Base-by-base conservation (phyloP, 1,140 invertebrate species). In the Drosophila watanabei region DNA sequence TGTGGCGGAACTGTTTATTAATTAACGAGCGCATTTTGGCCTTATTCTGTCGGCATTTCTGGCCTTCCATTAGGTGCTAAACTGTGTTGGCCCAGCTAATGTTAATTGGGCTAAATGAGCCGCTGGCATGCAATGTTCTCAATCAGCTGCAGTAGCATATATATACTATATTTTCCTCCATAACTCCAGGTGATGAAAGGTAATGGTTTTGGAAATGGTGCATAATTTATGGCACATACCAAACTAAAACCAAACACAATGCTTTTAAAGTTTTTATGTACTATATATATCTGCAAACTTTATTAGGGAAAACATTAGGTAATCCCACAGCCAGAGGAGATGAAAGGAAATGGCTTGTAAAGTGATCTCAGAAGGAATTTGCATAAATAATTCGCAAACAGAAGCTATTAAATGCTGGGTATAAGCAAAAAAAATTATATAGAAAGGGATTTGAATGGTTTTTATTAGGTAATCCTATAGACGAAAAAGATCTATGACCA, bases 51-150 rank as follows among this genome's bases (percentile, higher is more conserved):
- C 33, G 71, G 45, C 58, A 39, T 61, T 32, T 41, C 5, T 49
- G 58, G 62, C 45, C 49, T 84, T 64, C 60, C 24, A 65, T 88
- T 68, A 75, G 86, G 81, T 90, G 85, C 59, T 90, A 90, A 88
- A 79, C 48, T 71, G 78, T 72, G 54, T 57, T 64, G 77, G 18
- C 60, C 65, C 73, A 70, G 65, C 59, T 54, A 76, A 72, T 78
- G 64, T 48, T 71, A 56, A 57, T 71, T 69, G 75, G 69, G 48
- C 46, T 61, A 71, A 84, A 80, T 63, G 65, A 41, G 37, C 32
- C 32, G 20, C 51, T 45, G 56, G 75, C 85, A 87, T 84, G 85
- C 84, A 77, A 88, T 37, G 64, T 30, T 64, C 49, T 51, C 49
- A 57, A 43, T 49, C 73, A 54, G 56, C 32, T 37, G 69, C 71